Evolutionary conservation across 1,140 invertebrate genomes (phyloP), one percentile per base, ranked within the genome.

Genomic region (Aporrectodea caliginosa): DNA sequence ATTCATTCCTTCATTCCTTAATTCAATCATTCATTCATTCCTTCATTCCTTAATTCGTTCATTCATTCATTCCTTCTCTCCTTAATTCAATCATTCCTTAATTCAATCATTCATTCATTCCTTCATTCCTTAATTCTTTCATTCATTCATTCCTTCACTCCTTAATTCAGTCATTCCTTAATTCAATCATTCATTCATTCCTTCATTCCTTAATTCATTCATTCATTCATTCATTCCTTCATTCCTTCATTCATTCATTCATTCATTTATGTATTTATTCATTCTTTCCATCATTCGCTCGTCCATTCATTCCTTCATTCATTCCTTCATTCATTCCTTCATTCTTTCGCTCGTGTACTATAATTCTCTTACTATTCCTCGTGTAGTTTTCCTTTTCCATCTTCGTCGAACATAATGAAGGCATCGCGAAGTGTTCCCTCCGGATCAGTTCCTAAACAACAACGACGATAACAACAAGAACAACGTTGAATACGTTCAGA

Each of bases 381-480:
- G 58, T 86, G 84, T 79, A 89, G 84, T 82, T 84, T 85, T 33
- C 89, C 90, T 29, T 88, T 88, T 69, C 87, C 92, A 34, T 93
- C 92, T 81, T 84, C 82, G 89, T 98, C 96, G 90, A 97, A 98
- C 90, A 95, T 93, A 89, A 93, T 94, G 92, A 99, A 98, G 85
- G 96, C 96, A 87, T 93, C 93, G 88, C 95, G 93, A 85, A 99
- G 93, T 84, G 95, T 93, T 77, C 96, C 94, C 86, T 98, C 97
- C 79, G 97, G 95, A 89, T 98, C 97, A 83, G 92, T 90, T 82
- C 91, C 92, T 91, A 73, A 58, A 76, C 73, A n/a, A n/a, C n/a
- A n/a, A n/a, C n/a, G n/a, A n/a, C n/a, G n/a, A n/a, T n/a, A n/a
- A n/a, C n/a, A n/a, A n/a, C n/a, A n/a, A n/a, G n/a, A n/a, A n/a